A percentile compares a stretch with the other conserved stretches of the same genome.
Conservation (phyloP, 2,113 vertebrate genomes). For the Dicerorhinus sumatrensis region DNA sequence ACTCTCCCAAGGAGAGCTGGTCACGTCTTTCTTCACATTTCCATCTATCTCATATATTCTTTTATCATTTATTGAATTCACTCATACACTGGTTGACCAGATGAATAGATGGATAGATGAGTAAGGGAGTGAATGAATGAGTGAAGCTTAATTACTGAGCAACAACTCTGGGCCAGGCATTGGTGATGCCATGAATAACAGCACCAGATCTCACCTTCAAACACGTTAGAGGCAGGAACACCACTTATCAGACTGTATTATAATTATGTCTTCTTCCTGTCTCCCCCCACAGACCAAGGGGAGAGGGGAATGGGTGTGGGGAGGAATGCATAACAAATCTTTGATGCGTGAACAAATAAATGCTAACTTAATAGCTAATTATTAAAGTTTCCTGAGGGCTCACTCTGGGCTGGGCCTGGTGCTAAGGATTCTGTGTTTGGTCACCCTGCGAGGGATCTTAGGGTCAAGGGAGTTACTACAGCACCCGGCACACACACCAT, state of each 20-base stretch:
- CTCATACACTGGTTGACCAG: not conserved
- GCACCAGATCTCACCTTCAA: not conserved
- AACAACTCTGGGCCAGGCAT: not conserved
- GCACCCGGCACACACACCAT: rapidly evolving
- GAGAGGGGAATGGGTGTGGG: not conserved
- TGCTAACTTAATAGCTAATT: not conserved
- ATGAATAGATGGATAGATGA: not conserved
- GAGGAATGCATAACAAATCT: not conserved
- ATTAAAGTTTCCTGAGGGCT: no score
- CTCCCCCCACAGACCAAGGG: not conserved
- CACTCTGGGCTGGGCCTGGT: not conserved
- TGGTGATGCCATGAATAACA: rapidly evolving
- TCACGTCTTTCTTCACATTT: rapidly evolving
- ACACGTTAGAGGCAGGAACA: rapidly evolving
- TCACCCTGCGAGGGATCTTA: no score
- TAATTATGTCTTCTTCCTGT: not conserved
- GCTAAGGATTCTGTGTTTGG: not conserved
- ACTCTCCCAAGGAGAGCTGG: not conserved
- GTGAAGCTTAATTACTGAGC: not conserved
- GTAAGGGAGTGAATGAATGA: not conserved
- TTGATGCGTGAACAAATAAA: not conserved
- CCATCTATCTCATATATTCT: not conserved
- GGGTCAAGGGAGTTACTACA: not conserved
- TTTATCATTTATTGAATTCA: not conserved
- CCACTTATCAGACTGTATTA: rapidly evolving